Base-by-base conservation (phyloP, 1,140 invertebrate genomes). In the Heliconius himera region DNA sequence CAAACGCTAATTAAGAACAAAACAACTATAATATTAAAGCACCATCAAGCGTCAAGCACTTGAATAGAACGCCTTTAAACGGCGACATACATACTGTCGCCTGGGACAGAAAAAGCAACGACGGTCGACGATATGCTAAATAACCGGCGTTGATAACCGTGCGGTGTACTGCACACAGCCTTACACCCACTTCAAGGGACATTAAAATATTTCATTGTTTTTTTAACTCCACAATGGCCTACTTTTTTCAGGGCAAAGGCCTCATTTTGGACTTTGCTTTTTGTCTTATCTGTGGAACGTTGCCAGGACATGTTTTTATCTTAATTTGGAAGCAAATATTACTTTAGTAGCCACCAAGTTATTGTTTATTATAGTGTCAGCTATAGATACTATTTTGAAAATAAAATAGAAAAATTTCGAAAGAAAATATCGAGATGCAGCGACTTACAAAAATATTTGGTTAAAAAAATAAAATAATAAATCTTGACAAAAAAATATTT, bases 81-180 rank as follows among this genome's bases (percentile, higher is more conserved):
- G 77, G 82, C 82, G 79, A 77, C 85, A 77, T 83, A 82, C 78
- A 85, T 83, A 86, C 80, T 84, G 87, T 88, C 85, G 87, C 86
- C 86, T 89, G 85, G 88, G 86, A 73, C 85, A 88, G 90, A 92
- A 93, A 93, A 93, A 94, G 87, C 88, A 76, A 82, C 83, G 82
- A 70, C 73, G 76, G 60, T 81, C 74, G 51, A 82, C 88, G 91
- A 92, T 93, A 92, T 93, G 91, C 91, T 91, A 93, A 93, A 89
- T 89, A 87, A 89, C 90, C 86, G 80, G 56, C 72, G 86, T 85
- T 91, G 90, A 93, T 93, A 94, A 90, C 89, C 82, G 87, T 88
- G 90, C 88, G 66, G 81, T 82, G 82, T 81, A 81, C 74, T 82
- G 84, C 79, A 85, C 82, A 83, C 80, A 78, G 84, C 77, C 80